Conservation (phyloP, 2,888 invertebrate genomes). For the Salpingus planirostris region DNA sequence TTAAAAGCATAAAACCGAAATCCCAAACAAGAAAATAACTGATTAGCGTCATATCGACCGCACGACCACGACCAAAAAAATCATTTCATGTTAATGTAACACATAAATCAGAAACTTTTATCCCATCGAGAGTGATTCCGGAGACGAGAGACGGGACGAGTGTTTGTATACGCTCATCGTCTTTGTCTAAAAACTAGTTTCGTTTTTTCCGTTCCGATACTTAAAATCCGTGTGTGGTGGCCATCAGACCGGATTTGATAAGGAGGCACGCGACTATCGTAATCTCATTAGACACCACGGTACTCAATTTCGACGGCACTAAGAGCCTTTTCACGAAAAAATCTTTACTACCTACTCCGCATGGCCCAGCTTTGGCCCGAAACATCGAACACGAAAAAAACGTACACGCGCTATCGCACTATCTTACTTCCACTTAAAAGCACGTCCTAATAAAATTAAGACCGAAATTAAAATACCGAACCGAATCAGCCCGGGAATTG, state of each 20-base stretch:
- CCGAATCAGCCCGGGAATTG: background rate
- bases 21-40: conserved; percentile 12
- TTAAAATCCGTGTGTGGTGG: conserved; percentile 7
- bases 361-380: no score
- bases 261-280: conserved; percentile 17
- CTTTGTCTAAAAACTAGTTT: conserved; percentile 2
- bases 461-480: conserved; percentile 8
- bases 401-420: no score
- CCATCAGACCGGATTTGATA: conserved; percentile 11
- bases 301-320: conserved; percentile 7
- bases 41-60: conserved; percentile 11
- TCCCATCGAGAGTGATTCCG: no score
- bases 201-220: conserved; percentile 4
- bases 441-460: conserved; percentile 8
- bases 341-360: no score
- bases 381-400: background rate
- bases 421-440: conserved; percentile 8
- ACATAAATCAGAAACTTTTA: conserved; percentile 15
- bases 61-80: conserved; percentile 9
- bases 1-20: conserved; percentile 14
- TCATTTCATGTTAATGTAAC: conserved; percentile 17
- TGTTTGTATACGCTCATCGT: conserved; percentile 2
- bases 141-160: no score
- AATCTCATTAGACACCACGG: conserved; percentile 10
- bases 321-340: conserved; percentile 10